Percentiles rank a stretch among this genome's conserved stretches.
phyloP scores from a whole-genome alignment of 1,140 invertebrate species.

The Andricus grossulariae region DNA sequence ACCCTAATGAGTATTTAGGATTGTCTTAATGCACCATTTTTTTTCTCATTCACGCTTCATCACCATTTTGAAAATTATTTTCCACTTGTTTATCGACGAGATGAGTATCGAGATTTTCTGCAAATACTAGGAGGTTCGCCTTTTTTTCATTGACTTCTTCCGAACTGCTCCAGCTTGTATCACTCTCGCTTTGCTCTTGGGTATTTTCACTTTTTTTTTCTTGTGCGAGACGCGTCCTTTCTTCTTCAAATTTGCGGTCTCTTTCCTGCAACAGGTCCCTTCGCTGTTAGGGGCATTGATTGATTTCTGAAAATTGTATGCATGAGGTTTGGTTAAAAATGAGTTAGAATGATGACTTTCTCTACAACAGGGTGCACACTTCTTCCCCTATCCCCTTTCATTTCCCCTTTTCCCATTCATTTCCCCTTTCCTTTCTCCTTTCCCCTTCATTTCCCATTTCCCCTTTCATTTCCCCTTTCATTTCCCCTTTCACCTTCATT shows the following conservation, averaged over 20 bases:
- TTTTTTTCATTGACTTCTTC: slow-evolving; percentile 50
- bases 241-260: neutral
- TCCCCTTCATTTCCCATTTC: too few relatives aligned
- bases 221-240: slow-evolving; percentile 40
- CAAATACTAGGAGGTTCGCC: neutral
- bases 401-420: too few relatives aligned
- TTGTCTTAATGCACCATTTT: too few relatives aligned
- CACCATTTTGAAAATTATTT: slow-evolving; percentile 8
- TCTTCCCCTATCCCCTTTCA: too few relatives aligned
- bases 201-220: slow-evolving; percentile 40
- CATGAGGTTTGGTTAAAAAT: slow-evolving; percentile 16
- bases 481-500: too few relatives aligned
- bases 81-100: slow-evolving; percentile 34
- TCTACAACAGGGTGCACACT: neutral
- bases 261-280: slow-evolving; percentile 40
- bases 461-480: too few relatives aligned
- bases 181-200: slow-evolving; percentile 60
- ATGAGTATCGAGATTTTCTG: slow-evolving; percentile 17
- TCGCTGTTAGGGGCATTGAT: slow-evolving; percentile 6
- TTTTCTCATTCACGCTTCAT: too few relatives aligned
- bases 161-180: slow-evolving; percentile 66
- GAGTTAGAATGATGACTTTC: neutral
- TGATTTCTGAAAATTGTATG: neutral
- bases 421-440: too few relatives aligned
- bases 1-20: too few relatives aligned